A percentile compares a stretch with the other conserved stretches of the same genome.
Evolutionary conservation across 2,113 vertebrate species (phyloP).

Genomic region (Phasianus colchicus): DNA sequence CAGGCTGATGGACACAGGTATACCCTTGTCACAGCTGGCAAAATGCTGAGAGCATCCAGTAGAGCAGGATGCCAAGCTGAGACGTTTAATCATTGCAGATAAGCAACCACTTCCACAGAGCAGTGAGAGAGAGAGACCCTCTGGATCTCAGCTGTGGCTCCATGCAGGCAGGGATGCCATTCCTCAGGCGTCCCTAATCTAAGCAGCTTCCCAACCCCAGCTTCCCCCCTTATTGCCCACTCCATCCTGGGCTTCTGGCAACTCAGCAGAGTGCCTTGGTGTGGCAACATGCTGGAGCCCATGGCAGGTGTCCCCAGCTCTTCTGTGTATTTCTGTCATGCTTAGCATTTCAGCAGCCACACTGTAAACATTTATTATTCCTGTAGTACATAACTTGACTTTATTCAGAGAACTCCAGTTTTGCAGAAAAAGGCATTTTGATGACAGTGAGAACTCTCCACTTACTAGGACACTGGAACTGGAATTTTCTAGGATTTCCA

Average conservation of each 20-base stretch:
- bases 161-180: background rate
- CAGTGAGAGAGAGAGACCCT: background rate
- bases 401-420: background rate
- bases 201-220: background rate
- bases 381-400: background rate
- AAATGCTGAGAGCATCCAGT: background rate
- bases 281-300: fast-evolving
- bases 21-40: background rate
- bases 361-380: background rate
- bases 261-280: fast-evolving
- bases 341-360: background rate
- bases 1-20: background rate
- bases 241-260: background rate
- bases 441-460: background rate
- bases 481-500: background rate
- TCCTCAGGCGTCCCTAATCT: background rate
- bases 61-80: background rate
- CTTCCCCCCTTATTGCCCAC: background rate
- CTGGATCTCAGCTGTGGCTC: background rate
- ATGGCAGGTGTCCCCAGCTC: fast-evolving
- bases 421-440: background rate
- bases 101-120: background rate
- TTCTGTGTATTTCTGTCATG: background rate
- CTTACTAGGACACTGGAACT: background rate
- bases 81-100: background rate